Evolutionary conservation across 2,888 invertebrate genomes (phyloP).

Genomic region (Alloscopus bannaensis): DNA sequence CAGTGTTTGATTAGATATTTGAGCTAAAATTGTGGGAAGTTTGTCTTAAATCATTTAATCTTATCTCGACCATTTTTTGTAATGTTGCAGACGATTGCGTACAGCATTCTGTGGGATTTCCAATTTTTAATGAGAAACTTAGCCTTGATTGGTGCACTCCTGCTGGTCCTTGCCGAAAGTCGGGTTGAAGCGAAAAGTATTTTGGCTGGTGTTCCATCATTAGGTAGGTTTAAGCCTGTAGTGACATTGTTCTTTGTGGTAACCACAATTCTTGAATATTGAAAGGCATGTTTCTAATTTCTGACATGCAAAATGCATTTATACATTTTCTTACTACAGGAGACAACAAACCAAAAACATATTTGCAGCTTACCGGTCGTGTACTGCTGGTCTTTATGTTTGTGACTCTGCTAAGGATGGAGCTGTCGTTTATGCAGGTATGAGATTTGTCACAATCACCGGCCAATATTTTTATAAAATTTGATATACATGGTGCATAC

Average conservation of each 20-base stretch:
- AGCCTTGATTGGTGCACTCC: conserved; percentile 96
- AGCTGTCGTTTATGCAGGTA: conserved; percentile 91
- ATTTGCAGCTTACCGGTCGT: conserved; percentile 96
- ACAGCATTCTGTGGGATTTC: conserved; percentile 98
- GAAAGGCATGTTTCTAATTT: background rate
- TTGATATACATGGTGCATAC: no score
- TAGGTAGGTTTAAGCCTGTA: conserved; percentile 78
- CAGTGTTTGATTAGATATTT: background rate
- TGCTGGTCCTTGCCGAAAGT: conserved; percentile 97
- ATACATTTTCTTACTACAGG: conserved; percentile 75
- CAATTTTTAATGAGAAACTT: conserved; percentile 97
- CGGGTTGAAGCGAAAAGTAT: conserved; percentile 94
- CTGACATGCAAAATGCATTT: background rate
- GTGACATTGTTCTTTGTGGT: background rate
- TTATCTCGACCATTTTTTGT: no score
- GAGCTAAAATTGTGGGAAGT: no score
- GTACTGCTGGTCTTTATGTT: conserved; percentile 99
- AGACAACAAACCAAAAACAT: conserved; percentile 97
- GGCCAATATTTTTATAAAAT: no score
- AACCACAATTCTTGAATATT: background rate
- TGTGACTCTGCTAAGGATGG: conserved; percentile 95
- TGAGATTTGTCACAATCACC: no score
- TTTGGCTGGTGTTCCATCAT: conserved; percentile 95
- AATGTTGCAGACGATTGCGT: conserved; percentile 87
- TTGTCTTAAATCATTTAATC: no score